A percentile compares a stretch with the other conserved stretches of the same genome.
These are phyloP conservation scores for Xyrichtys novacula DNA, from an alignment of 2,797 vertebrate species.

Conservation along the genomic window DNA sequence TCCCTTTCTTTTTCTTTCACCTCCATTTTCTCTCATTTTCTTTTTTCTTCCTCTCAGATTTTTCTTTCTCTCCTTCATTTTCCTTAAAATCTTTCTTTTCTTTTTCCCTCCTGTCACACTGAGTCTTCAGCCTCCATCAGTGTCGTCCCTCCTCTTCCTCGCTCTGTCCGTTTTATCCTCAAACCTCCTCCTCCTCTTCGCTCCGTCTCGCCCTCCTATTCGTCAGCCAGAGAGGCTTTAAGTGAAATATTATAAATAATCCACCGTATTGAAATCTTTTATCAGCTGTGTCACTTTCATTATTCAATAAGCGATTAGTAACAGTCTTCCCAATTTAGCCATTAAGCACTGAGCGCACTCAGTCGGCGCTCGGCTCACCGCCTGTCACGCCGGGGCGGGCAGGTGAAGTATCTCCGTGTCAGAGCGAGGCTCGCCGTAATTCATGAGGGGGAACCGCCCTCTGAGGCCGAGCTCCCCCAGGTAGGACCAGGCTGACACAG, in stretches of 20 bases:
- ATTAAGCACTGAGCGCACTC: conserved; percentile 82
- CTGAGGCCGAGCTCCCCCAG: conserved; percentile 50
- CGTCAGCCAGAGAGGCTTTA: conserved; percentile 85
- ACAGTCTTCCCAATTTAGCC: conserved; percentile 89
- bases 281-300: conserved; percentile 96
- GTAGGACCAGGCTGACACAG: conserved; percentile 23
- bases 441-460: conserved; percentile 80
- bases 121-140: too few species aligned
- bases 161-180: conserved; percentile 6
- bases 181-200: conserved; percentile 29
- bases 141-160: background rate
- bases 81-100: background rate
- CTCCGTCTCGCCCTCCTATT: conserved; percentile 73
- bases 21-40: background rate
- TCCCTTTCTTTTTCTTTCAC: background rate
- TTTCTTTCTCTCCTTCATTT: too few species aligned
- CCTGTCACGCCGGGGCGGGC: conserved; percentile 72
- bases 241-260: conserved; percentile 94
- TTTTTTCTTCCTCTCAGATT: background rate
- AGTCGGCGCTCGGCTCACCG: conserved; percentile 51
- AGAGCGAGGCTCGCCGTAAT: conserved; percentile 67
- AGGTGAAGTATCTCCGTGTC: conserved; percentile 85
- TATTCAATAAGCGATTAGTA: conserved; percentile 93
- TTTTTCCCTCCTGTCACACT: background rate
- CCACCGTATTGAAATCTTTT: conserved; percentile 93